Percentiles rank a stretch among this genome's conserved stretches.
Evolutionary conservation across 2,113 vertebrate genomes (phyloP).

Genomic region (Malurus melanocephalus): DNA sequence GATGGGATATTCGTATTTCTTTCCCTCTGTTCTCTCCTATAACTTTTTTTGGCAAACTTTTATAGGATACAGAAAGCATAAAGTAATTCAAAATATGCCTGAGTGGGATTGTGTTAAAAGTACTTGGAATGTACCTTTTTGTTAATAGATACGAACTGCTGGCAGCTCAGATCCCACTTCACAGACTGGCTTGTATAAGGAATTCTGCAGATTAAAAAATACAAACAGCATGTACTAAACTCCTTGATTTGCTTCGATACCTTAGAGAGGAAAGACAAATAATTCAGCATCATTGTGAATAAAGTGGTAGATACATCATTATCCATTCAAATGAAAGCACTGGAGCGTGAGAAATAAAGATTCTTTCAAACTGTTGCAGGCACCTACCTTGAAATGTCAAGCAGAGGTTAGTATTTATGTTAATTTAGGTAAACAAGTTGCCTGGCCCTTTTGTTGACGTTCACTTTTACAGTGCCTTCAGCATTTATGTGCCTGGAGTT

Average conservation of each 20-base stretch:
- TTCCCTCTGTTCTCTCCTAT: neutral
- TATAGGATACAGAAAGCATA: conserved; percentile 17
- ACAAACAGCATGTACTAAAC: neutral
- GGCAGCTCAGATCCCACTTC: conserved; percentile 25
- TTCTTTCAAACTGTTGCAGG: conserved; percentile 5
- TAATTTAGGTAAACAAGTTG: neutral
- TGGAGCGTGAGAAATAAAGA: conserved; percentile 15
- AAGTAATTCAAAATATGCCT: conserved; percentile 61
- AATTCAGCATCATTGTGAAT: conserved; percentile 32
- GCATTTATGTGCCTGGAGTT: neutral
- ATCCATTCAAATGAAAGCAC: conserved; percentile 55
- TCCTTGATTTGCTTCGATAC: conserved; percentile 21
- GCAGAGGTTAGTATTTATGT: conserved; percentile 4
- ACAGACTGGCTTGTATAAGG: neutral
- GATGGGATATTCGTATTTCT: neutral
- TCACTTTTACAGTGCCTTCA: neutral
- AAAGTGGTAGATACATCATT: conserved; percentile 16
- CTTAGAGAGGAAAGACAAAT: conserved; percentile 21
- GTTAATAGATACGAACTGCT: conserved; percentile 52
- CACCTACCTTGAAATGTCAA: conserved; percentile 33
- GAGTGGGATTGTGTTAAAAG: conserved; percentile 53
- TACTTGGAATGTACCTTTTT: conserved; percentile 47
- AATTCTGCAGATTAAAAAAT: conserved; percentile 31
- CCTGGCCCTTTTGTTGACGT: neutral
- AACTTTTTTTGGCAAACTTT: neutral